These are phyloP conservation scores for Microctonus aethiopoides DNA, from an alignment of 2,888 invertebrate species.

Conservation along the genomic window DNA sequence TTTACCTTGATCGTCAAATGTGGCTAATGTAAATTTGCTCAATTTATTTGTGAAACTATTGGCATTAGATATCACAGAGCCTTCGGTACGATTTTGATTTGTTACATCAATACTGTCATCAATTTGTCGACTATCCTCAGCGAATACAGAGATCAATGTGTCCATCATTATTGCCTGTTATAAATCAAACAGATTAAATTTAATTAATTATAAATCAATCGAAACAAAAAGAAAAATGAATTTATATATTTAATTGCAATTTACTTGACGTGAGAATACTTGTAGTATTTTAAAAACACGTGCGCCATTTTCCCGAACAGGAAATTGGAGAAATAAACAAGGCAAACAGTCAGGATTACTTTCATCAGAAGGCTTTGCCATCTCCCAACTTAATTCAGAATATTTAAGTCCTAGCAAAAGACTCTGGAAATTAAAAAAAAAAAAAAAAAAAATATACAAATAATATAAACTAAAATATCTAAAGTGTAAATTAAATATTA, in stretches of 20 bases:
- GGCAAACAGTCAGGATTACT: slow-evolving; percentile 88
- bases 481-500: slow-evolving; percentile 24
- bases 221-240: not conserved
- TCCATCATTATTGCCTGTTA: slow-evolving; percentile 85
- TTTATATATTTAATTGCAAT: not conserved
- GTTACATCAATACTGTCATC: slow-evolving; percentile 65
- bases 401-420: slow-evolving; percentile 86
- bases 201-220: not conserved
- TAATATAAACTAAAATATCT: not conserved
- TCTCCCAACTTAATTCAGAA: slow-evolving; percentile 93
- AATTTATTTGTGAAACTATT: slow-evolving; percentile 81
- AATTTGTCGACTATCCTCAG: slow-evolving; percentile 77
- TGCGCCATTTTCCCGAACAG: slow-evolving; percentile 81
- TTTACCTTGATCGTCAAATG: slow-evolving; percentile 86
- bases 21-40: slow-evolving; percentile 85
- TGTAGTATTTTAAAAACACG: slow-evolving; percentile 84
- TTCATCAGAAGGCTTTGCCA: slow-evolving; percentile 86
- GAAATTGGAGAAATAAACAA: slow-evolving; percentile 92
- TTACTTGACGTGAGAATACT: slow-evolving; percentile 75
- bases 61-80: slow-evolving; percentile 50
- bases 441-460: slow-evolving; percentile 2
- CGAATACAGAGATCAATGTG: slow-evolving; percentile 84
- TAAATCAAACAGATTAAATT: slow-evolving; percentile 19
- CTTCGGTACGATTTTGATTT: slow-evolving; percentile 50
- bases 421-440: slow-evolving; percentile 71